Evolutionary conservation across 2,797 vertebrate genomes (phyloP).

Genomic region (Ambastaia sidthimunki): DNA sequence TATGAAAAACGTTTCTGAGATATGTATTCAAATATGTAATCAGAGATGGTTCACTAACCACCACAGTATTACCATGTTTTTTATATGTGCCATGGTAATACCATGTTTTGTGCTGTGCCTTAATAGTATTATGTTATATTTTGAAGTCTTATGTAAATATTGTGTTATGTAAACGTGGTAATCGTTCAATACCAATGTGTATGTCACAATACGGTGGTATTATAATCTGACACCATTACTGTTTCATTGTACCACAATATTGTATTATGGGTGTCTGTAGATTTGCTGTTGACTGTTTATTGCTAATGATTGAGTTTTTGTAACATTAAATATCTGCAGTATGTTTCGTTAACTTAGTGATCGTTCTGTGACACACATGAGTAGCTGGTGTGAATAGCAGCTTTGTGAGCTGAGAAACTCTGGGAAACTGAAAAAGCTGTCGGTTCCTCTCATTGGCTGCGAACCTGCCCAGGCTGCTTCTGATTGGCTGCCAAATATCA

Average conservation of each 20-base stretch:
- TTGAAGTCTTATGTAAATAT: background rate
- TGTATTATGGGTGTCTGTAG: background rate
- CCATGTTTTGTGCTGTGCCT: background rate
- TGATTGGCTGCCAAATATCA: slow-evolving; percentile 3
- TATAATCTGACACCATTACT: background rate
- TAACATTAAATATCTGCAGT: background rate
- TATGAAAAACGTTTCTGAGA: slow-evolving; percentile 10
- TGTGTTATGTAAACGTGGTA: background rate
- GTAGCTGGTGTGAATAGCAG: slow-evolving; percentile 19
- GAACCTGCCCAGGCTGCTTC: background rate
- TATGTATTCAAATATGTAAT: slow-evolving; percentile 2
- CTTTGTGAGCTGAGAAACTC: slow-evolving; percentile 22
- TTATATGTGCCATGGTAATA: background rate
- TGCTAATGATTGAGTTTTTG: background rate
- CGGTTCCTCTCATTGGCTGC: background rate
- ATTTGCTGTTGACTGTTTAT: background rate
- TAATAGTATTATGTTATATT: background rate
- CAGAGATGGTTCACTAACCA: background rate
- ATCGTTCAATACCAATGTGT: background rate
- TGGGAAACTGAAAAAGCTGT: slow-evolving; percentile 29
- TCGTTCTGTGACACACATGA: slow-evolving; percentile 6
- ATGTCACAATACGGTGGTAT: background rate
- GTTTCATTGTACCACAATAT: background rate
- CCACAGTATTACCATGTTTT: background rate
- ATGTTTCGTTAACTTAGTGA: background rate